These are phyloP conservation scores for Hypomesus transpacificus DNA, from an alignment of 2,113 vertebrate genomes.

Conservation along the genomic window DNA sequence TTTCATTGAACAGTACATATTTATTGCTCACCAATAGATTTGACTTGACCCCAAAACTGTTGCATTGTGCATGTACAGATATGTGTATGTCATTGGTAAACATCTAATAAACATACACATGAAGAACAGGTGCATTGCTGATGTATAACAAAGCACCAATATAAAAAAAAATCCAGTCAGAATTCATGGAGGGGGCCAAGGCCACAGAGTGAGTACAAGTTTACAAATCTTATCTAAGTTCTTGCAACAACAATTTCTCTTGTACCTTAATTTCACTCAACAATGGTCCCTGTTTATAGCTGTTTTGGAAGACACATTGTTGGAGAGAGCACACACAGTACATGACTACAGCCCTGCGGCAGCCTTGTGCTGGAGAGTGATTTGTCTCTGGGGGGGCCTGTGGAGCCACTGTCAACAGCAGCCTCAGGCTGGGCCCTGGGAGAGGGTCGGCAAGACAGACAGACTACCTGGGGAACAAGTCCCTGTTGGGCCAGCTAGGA, in stretches of 20 bases:
- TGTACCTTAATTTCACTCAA: slow-evolving; percentile 13
- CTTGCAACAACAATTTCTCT: not conserved
- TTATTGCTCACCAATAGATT: not conserved
- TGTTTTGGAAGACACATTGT: not conserved
- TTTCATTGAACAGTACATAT: not conserved
- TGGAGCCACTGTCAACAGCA: no score
- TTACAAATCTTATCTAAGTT: not conserved
- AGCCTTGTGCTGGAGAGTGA: no score
- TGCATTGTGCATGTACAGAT: not conserved
- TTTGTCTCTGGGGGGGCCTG: no score
- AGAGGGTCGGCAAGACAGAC: no score
- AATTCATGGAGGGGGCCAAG: slow-evolving; percentile 9
- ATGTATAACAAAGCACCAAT: not conserved
- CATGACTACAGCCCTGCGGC: not conserved
- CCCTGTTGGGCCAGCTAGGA: no score
- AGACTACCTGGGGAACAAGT: no score
- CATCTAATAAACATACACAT: not conserved
- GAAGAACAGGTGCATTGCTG: slow-evolving; percentile 3
- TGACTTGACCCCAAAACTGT: no score
- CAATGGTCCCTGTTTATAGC: not conserved
- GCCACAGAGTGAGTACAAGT: not conserved
- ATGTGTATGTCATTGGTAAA: not conserved
- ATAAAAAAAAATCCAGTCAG: not conserved
- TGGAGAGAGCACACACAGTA: slow-evolving; percentile 13
- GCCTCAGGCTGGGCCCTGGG: no score